phyloP scores from a whole-genome alignment of 2,888 invertebrate species.

The Serrognathus titanus region DNA sequence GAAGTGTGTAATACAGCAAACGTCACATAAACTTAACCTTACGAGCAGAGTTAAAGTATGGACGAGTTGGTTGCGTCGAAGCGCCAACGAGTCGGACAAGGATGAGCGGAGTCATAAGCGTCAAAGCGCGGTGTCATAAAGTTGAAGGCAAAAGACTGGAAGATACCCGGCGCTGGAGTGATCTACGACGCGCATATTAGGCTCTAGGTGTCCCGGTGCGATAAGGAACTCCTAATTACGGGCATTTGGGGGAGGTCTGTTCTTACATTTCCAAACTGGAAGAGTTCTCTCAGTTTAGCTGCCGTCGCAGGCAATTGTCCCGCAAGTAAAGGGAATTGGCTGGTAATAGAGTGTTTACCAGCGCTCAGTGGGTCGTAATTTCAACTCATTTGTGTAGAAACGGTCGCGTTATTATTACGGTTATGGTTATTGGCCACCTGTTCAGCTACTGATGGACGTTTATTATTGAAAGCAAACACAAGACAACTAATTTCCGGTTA shows the following conservation, averaged over 20 bases:
- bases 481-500: constrained; percentile 18
- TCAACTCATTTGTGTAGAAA: constrained; percentile 53
- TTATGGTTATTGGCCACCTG: constrained; percentile 55
- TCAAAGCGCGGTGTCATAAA: constrained; percentile 49
- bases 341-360: constrained; percentile 51
- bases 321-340: constrained; percentile 44
- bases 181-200: constrained; percentile 36
- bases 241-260: constrained; percentile 25
- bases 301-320: constrained; percentile 25
- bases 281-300: constrained; percentile 17
- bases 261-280: constrained; percentile 16
- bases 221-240: constrained; percentile 39
- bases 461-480: constrained; percentile 29
- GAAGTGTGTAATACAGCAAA: constrained; percentile 51
- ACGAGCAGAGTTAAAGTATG: constrained; percentile 34
- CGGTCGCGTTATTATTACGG: constrained; percentile 52
- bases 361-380: constrained; percentile 50
- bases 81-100: constrained; percentile 32
- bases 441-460: constrained; percentile 40
- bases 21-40: constrained; percentile 49
- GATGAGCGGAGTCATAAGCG: constrained; percentile 46
- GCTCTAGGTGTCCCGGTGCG: constrained; percentile 35
- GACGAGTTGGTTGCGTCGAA: constrained; percentile 27
- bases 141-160: constrained; percentile 37
- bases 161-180: constrained; percentile 36